phyloP scores from a whole-genome alignment of 2,113 vertebrate genomes.

The Elanus axillaris region DNA sequence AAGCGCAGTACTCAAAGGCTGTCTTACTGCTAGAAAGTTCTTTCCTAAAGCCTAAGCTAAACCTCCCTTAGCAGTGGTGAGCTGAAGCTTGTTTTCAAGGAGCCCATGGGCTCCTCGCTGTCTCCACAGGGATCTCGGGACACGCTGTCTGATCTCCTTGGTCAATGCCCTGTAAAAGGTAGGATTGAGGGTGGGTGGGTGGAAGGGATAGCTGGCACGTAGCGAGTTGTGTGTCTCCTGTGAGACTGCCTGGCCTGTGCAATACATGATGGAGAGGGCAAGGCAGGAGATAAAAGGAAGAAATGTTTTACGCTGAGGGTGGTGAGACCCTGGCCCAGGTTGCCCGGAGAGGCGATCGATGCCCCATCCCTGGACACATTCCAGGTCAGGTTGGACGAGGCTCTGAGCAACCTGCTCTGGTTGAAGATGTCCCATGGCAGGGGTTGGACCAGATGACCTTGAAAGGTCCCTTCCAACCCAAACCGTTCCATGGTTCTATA shows the following conservation, averaged over 20 bases:
- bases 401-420: rapidly evolving
- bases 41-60: background rate
- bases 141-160: slow-evolving; percentile 70
- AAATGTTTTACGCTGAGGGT: rapidly evolving
- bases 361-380: background rate
- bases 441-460: background rate
- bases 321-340: rapidly evolving
- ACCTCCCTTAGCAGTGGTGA: background rate
- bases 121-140: background rate
- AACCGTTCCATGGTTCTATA: background rate
- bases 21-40: background rate
- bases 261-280: slow-evolving; percentile 74
- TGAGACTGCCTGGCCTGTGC: slow-evolving; percentile 54
- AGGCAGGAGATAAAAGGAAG: slow-evolving; percentile 59
- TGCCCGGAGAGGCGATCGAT: background rate
- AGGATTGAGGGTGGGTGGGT: slow-evolving; percentile 76
- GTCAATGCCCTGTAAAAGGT: slow-evolving; percentile 76
- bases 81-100: background rate
- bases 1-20: background rate
- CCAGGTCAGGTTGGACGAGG: rapidly evolving
- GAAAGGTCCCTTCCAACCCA: background rate
- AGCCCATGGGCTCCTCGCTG: background rate
- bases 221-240: slow-evolving; percentile 73
- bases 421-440: background rate
- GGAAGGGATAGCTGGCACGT: slow-evolving; percentile 73